Conservation (phyloP, 1,140 invertebrate species). For the Drosophila eugracilis region DNA sequence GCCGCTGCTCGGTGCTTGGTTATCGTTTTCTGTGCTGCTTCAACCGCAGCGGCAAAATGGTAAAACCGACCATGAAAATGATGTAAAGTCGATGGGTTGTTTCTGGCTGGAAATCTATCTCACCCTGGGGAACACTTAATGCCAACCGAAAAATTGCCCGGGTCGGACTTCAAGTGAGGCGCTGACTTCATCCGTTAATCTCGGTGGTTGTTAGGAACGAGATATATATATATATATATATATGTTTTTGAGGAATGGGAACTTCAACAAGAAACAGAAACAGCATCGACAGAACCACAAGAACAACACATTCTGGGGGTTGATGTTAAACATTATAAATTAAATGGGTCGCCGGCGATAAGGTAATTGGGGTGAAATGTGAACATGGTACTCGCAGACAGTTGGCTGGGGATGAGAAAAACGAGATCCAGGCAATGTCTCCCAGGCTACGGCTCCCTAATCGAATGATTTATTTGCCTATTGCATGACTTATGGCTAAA, state of each 20-base stretch:
- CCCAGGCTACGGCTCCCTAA: slow-evolving; percentile 31
- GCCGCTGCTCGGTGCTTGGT: slow-evolving; percentile 13
- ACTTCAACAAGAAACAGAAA: neutral
- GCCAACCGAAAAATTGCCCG: slow-evolving; percentile 80
- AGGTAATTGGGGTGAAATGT: slow-evolving; percentile 84
- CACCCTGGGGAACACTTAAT: slow-evolving; percentile 84
- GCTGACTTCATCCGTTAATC: slow-evolving; percentile 80
- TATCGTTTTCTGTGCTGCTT: slow-evolving; percentile 23
- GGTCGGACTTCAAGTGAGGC: slow-evolving; percentile 58
- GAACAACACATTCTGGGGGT: slow-evolving; percentile 42
- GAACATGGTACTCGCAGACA: slow-evolving; percentile 52
- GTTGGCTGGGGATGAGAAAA: slow-evolving; percentile 1
- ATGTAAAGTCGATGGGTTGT: slow-evolving; percentile 75
- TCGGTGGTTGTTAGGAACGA: slow-evolving; percentile 43
- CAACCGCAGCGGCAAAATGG: slow-evolving; percentile 77
- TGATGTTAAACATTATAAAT: slow-evolving; percentile 84
- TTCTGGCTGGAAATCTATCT: slow-evolving; percentile 75
- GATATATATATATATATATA: neutral
- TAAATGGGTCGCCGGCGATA: slow-evolving; percentile 81
- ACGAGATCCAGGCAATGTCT: slow-evolving; percentile 16
- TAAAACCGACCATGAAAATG: slow-evolving; percentile 81
- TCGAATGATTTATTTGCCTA: slow-evolving; percentile 78
- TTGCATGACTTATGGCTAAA: slow-evolving; percentile 76
- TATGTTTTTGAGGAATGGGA: slow-evolving; percentile 3
- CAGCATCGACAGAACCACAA: slow-evolving; percentile 23